A percentile compares a stretch with the other conserved stretches of the same genome.
phyloP scores from a whole-genome alignment of 2,797 vertebrate genomes.

The Podarcis siculus region DNA sequence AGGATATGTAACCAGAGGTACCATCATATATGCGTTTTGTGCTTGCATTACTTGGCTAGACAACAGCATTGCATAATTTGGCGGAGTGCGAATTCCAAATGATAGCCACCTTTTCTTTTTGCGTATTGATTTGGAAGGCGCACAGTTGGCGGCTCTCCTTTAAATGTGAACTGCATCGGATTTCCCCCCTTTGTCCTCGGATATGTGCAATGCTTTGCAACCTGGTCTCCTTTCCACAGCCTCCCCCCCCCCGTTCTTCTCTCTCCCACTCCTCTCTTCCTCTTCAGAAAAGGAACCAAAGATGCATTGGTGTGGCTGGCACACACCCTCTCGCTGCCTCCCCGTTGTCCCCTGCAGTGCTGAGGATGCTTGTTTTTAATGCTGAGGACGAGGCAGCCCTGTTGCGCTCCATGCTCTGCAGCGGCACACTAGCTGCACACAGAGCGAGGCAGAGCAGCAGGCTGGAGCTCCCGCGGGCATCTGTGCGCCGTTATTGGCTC shows the following conservation, averaged over 20 bases:
- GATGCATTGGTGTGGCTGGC: not conserved
- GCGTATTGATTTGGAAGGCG: no score
- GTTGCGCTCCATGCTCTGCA: slow-evolving; percentile 6
- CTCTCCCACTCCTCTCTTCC: not conserved
- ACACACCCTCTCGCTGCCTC: not conserved
- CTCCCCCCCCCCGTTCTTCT: not conserved
- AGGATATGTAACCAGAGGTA: no score
- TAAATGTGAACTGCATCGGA: no score
- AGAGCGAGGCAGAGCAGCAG: not conserved
- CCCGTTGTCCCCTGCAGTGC: not conserved
- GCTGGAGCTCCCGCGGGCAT: not conserved
- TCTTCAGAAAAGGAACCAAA: not conserved
- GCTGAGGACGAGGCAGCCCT: not conserved
- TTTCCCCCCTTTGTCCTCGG: no score
- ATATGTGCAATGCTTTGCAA: not conserved
- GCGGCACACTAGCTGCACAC: not conserved
- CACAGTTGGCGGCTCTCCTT: no score
- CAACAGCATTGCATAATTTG: no score
- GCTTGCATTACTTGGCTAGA: no score
- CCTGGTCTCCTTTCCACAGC: not conserved
- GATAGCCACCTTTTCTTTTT: no score
- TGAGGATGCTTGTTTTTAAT: not conserved
- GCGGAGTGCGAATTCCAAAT: no score
- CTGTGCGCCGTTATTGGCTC: not conserved
- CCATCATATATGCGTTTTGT: no score